Conservation (phyloP, 2,797 vertebrate species). For the Gadopsis bispinosus region DNA sequence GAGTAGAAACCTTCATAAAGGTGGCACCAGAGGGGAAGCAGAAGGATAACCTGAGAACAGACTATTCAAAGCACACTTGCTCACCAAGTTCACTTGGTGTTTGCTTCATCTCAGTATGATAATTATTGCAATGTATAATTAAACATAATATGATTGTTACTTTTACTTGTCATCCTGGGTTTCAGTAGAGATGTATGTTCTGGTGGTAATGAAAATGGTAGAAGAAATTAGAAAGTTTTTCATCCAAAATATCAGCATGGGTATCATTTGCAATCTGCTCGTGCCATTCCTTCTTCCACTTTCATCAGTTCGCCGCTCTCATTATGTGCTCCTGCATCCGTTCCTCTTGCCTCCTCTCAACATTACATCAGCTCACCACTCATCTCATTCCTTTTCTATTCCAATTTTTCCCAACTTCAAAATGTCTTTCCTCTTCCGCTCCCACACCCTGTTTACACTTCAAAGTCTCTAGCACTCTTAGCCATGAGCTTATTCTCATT, state of each 20-base stretch:
- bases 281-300: conserved; percentile 34
- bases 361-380: conserved; percentile 49
- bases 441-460: conserved; percentile 50
- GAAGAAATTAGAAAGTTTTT: background rate
- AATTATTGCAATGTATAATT: background rate
- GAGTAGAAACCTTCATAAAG: background rate
- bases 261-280: conserved; percentile 6
- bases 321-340: conserved; percentile 36
- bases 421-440: conserved; percentile 26
- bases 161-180: conserved; percentile 4
- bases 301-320: conserved; percentile 44
- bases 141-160: background rate
- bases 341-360: background rate
- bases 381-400: conserved; percentile 6
- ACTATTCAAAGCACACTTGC: background rate
- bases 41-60: background rate
- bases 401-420: conserved; percentile 35
- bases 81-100: background rate
- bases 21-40: background rate
- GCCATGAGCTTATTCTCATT: conserved; percentile 50
- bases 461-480: conserved; percentile 50
- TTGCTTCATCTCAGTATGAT: background rate
- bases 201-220: background rate
- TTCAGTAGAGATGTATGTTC: background rate
- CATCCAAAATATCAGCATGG: background rate